A percentile compares a stretch with the other conserved stretches of the same genome.
Conservation (phyloP, 2,888 invertebrate genomes). For the Dicyrtomina minuta region DNA sequence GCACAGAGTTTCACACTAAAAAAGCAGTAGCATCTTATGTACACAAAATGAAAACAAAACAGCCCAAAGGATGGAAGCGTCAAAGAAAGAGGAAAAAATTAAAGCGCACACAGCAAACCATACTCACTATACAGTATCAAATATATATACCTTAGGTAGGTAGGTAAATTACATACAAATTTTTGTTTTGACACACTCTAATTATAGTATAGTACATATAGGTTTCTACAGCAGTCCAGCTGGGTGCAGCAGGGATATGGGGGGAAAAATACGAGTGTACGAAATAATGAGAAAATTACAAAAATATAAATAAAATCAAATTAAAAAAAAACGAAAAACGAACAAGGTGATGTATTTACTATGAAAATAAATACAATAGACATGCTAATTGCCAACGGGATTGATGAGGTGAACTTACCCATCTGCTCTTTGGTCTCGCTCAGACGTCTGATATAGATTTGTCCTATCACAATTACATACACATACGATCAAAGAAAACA, state of each 20-base stretch:
- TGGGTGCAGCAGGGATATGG: not conserved
- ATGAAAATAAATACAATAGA: not conserved
- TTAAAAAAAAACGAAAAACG: not conserved
- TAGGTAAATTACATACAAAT: no score
- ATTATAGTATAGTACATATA: no score
- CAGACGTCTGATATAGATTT: slow-evolving; percentile 54
- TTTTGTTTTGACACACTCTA: no score
- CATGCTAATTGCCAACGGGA: slow-evolving; percentile 21
- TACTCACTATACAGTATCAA: no score
- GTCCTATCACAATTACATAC: slow-evolving; percentile 45
- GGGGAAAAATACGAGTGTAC: not conserved
- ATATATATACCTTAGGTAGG: no score
- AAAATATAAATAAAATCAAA: no score
- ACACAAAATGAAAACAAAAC: no score
- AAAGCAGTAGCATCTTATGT: no score
- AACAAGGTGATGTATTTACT: not conserved
- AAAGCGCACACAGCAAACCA: no score
- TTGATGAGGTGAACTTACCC: slow-evolving; percentile 30
- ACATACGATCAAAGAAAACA: slow-evolving; percentile 34
- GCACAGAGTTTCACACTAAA: no score
- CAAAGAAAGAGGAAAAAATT: no score
- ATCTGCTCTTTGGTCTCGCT: slow-evolving; percentile 48
- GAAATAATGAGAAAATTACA: not conserved
- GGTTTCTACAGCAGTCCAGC: not conserved
- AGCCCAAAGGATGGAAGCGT: no score